phyloP scores from a whole-genome alignment of 2,888 invertebrate species.

The Thereva unica region DNA sequence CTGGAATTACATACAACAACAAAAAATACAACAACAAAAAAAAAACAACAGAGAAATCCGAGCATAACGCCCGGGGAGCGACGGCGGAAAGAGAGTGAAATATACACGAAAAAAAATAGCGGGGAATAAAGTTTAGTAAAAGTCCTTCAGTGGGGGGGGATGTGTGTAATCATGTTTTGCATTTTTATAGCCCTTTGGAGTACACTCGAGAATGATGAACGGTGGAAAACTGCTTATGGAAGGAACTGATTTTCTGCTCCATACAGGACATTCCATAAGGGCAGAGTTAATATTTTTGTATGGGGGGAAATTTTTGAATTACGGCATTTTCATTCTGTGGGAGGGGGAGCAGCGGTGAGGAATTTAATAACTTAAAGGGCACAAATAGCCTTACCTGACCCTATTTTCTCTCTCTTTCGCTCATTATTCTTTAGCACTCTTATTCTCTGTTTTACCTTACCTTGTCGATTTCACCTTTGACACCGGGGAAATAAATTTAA shows the following conservation, averaged over 20 bases:
- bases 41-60: too few relatives aligned
- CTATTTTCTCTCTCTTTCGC: not conserved
- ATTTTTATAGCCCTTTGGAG: slow-evolving; percentile 36
- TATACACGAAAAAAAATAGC: too few relatives aligned
- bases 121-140: slow-evolving; percentile 2
- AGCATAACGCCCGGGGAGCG: too few relatives aligned
- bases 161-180: slow-evolving; percentile 37
- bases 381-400: slow-evolving; percentile 14
- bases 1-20: not conserved
- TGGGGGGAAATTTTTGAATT: slow-evolving; percentile 4
- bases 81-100: too few relatives aligned
- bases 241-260: not conserved
- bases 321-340: slow-evolving; percentile 1
- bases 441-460: too few relatives aligned
- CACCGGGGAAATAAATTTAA: too few relatives aligned
- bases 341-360: too few relatives aligned
- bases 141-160: slow-evolving; percentile 9
- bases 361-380: slow-evolving; percentile 21
- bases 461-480: too few relatives aligned
- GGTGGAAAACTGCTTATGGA: slow-evolving; percentile 13
- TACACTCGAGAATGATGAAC: slow-evolving; percentile 22
- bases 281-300: slow-evolving; percentile 9
- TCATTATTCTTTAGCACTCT: too few relatives aligned
- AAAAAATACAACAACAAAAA: slow-evolving; percentile 18
- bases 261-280: not conserved